These are phyloP conservation scores for Ptiloglossa arizonensis DNA, from an alignment of 1,140 invertebrate species.

Conservation along the genomic window DNA sequence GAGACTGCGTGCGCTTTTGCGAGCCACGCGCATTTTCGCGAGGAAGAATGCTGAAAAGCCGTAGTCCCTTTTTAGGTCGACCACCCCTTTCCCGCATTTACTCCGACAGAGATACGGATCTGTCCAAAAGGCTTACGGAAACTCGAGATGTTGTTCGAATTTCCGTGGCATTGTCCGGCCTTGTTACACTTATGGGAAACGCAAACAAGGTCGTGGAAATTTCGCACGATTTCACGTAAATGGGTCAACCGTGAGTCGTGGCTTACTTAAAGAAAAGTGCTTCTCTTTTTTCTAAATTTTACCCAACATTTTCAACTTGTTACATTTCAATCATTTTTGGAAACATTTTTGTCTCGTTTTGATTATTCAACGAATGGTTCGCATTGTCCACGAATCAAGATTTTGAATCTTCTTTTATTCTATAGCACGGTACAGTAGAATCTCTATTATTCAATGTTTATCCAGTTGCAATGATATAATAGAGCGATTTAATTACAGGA, in stretches of 20 bases:
- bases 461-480: not conserved
- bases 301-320: not conserved
- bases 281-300: not conserved
- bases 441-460: too few relatives aligned
- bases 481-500: not conserved
- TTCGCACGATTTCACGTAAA: conserved; percentile 69
- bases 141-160: conserved; percentile 57
- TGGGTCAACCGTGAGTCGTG: conserved; percentile 41
- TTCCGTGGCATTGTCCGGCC: conserved; percentile 19
- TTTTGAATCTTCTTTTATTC: too few relatives aligned
- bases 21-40: conserved; percentile 70
- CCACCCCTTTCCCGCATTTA: conserved; percentile 46
- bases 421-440: too few relatives aligned
- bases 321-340: not conserved
- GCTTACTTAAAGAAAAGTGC: too few relatives aligned
- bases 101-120: conserved; percentile 55
- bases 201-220: conserved; percentile 53
- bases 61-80: conserved; percentile 42
- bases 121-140: conserved; percentile 45
- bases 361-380: not conserved
- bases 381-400: too few relatives aligned
- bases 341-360: not conserved
- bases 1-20: conserved; percentile 67
- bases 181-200: conserved; percentile 59
- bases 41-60: conserved; percentile 60